phyloP scores from a whole-genome alignment of 2,113 vertebrate genomes.

The Pipra filicauda region DNA sequence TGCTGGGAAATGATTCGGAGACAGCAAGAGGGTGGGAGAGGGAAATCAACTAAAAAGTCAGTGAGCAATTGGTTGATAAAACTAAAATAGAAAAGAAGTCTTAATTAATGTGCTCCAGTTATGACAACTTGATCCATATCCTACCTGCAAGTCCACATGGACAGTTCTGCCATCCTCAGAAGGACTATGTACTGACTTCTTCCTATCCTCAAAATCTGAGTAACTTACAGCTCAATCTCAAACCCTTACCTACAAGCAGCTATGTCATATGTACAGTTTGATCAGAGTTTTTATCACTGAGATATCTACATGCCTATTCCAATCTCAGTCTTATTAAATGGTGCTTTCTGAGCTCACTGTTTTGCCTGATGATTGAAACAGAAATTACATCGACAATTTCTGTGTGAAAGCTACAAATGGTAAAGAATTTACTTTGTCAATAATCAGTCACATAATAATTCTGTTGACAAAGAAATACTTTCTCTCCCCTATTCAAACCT shows the following conservation, averaged over 20 bases:
- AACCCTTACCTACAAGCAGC: neutral
- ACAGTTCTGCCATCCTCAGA: neutral
- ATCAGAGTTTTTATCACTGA: neutral
- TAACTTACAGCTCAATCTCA: neutral
- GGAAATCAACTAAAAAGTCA: neutral
- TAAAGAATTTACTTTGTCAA: neutral
- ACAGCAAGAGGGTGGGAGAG: fast-evolving
- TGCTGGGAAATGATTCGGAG: fast-evolving
- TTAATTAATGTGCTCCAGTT: neutral
- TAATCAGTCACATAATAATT: neutral
- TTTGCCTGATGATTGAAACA: neutral
- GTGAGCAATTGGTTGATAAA: neutral
- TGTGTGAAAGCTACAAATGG: neutral
- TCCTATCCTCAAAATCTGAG: neutral
- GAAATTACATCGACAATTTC: neutral
- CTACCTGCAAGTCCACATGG: neutral
- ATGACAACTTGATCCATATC: neutral
- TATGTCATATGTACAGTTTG: neutral
- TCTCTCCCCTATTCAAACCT: neutral
- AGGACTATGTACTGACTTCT: neutral
- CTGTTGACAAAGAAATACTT: neutral
- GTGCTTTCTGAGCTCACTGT: neutral
- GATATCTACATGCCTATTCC: neutral
- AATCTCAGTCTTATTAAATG: neutral
- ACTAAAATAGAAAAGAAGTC: neutral